These are phyloP conservation scores for Escarpia spicata DNA, from an alignment of 2,888 invertebrate genomes.

Conservation along the genomic window DNA sequence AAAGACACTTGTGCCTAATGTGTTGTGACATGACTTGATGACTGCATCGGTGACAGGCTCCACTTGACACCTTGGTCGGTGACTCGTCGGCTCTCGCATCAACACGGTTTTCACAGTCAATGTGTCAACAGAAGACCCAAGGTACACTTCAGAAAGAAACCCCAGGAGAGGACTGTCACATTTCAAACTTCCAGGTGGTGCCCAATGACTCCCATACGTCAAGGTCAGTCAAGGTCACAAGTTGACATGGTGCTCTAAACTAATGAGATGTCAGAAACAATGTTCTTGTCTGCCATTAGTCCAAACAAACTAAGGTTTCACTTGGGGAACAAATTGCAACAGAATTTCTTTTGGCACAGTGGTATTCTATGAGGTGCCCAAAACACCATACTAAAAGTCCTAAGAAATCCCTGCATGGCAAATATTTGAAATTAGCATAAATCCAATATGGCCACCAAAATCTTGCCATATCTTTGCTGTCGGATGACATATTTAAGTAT, in stretches of 20 bases:
- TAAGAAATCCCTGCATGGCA: too few relatives aligned
- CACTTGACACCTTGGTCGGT: neutral
- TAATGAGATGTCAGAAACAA: neutral
- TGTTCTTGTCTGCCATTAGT: too few relatives aligned
- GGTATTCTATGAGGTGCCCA: too few relatives aligned
- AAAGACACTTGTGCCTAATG: neutral
- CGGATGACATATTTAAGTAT: too few relatives aligned
- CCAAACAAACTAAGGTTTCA: too few relatives aligned
- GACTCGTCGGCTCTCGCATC: neutral
- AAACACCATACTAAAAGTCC: too few relatives aligned
- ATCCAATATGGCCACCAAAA: too few relatives aligned
- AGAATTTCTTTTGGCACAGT: too few relatives aligned
- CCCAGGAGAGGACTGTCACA: neutral
- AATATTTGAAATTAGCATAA: too few relatives aligned
- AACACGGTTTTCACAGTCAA: neutral
- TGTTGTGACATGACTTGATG: neutral
- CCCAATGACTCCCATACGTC: neutral
- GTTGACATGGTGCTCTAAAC: neutral
- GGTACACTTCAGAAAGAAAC: neutral
- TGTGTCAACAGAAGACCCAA: neutral
- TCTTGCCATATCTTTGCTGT: too few relatives aligned
- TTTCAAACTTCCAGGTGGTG: neutral
- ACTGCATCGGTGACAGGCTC: neutral
- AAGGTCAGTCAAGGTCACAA: neutral
- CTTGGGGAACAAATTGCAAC: too few relatives aligned